Base-by-base conservation (phyloP, 2,113 vertebrate genomes). In the Calidris pugnax region DNA sequence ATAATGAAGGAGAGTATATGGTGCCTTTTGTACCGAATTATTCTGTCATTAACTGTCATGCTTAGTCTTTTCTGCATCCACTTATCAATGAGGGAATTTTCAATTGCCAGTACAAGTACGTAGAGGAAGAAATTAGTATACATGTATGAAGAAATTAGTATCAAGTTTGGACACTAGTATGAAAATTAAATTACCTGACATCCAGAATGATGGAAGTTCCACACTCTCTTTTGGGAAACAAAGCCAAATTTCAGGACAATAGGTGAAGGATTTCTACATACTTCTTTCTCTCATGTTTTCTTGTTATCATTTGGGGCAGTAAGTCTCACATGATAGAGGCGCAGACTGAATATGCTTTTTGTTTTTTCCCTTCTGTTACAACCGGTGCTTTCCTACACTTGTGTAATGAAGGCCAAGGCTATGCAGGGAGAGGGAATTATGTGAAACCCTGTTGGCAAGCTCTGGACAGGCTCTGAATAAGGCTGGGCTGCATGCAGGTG, bases 401-500 rank as follows among this genome's bases (percentile, higher is more conserved):
- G 7, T 16, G 2, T 53, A 68, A 21, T 27, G 35, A 76, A 67
- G 57, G 10, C 5, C 14, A 63, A 39, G 9, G 1, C 6, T 33
- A 12, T 6, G 41, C 0, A 51, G 7, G 16, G 19, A 73, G 80
- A 55, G 4, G 32, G 12, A 43, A 51, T 32, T 76, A 39, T 17
- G 8, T 55, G 6, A 59, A 91, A 59, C 4, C 8, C 7, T 59
- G 12, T 27, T 47, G 12, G 17, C 15, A 71, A 60, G 4, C 7
- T 11, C 37, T 56, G 14, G 10, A 55, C 3, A 24, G 28, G 3
- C 2, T 74, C 27, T 43, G 26, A 41, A 6, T n/a, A 51, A 74
- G 35, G 5, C 3, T 43, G 26, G 35, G 17, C 17, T 85, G 14
- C 5, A 21, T 0, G 0, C 16, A 50, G 30, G 7, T 4, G 6